Percentiles rank a stretch among this genome's conserved stretches.
phyloP scores from a whole-genome alignment of 2,113 vertebrate species.

The Oncorhynchus masou region DNA sequence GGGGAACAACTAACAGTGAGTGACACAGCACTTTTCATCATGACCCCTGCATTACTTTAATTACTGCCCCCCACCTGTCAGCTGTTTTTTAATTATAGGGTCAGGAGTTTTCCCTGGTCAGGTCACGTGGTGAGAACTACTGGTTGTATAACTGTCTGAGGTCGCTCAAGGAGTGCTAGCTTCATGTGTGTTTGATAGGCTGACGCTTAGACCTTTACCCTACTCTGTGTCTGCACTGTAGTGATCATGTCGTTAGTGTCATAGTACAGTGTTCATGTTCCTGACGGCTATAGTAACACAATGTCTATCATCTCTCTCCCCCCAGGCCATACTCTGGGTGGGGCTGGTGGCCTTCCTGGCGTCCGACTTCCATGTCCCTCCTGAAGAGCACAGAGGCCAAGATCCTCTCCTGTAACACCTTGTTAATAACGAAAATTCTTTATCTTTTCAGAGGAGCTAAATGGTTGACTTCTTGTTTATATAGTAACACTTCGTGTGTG shows the following conservation, averaged over 20 bases:
- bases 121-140: no score
- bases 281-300: background rate
- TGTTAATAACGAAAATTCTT: background rate
- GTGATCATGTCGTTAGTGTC: no score
- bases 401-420: constrained; percentile 83
- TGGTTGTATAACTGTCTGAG: background rate
- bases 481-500: background rate
- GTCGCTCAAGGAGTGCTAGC: background rate
- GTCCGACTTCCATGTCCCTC: constrained; percentile 90
- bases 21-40: constrained; percentile 49
- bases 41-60: background rate
- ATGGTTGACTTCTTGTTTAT: background rate
- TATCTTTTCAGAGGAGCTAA: background rate
- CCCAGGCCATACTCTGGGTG: constrained; percentile 23
- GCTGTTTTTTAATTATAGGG: background rate
- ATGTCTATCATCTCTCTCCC: background rate
- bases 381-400: constrained; percentile 86
- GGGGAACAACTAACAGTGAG: background rate
- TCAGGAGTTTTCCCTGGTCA: no score
- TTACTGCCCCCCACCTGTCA: background rate
- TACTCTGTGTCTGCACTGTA: background rate
- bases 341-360: constrained; percentile 87
- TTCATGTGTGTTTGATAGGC: no score
- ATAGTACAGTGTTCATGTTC: background rate
- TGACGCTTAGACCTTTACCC: no score